These are phyloP conservation scores for Tauraco erythrolophus DNA, from an alignment of 2,113 vertebrate genomes.

Conservation along the genomic window DNA sequence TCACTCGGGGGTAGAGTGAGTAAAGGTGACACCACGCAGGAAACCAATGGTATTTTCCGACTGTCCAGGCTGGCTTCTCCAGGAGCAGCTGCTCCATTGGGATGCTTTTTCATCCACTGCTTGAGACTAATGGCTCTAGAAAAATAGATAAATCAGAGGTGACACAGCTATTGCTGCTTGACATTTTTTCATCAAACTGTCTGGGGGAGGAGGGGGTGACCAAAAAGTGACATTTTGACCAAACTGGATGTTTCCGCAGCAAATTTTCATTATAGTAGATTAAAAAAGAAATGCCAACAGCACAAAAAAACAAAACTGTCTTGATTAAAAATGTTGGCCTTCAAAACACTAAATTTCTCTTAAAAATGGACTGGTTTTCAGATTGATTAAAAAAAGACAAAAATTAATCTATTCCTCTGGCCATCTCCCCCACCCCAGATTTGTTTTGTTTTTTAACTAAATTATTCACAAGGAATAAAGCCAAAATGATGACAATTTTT, in stretches of 20 bases:
- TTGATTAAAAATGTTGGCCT: constrained; percentile 52
- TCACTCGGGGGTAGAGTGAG: accelerated
- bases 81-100: not conserved
- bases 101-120: not conserved
- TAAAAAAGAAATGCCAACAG: constrained; percentile 46
- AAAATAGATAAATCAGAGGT: constrained; percentile 67
- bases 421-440: not conserved
- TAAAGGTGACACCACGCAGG: accelerated
- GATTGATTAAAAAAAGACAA: constrained; percentile 14
- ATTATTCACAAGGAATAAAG: constrained; percentile 20
- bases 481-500: constrained; percentile 45
- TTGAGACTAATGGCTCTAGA: constrained; percentile 52
- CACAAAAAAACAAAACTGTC: not conserved
- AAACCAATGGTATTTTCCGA: constrained; percentile 21
- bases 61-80: not conserved
- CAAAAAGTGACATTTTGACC: constrained; percentile 63
- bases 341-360: constrained; percentile 31
- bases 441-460: constrained; percentile 38
- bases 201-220: not conserved
- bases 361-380: constrained; percentile 23
- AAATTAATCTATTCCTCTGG: constrained; percentile 22
- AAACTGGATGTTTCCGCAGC: not conserved
- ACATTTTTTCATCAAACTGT: constrained; percentile 54
- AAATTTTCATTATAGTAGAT: constrained; percentile 46
- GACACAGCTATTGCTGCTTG: constrained; percentile 43